Evolutionary conservation across 2,113 vertebrate species (phyloP).

Genomic region (Junco hyemalis): DNA sequence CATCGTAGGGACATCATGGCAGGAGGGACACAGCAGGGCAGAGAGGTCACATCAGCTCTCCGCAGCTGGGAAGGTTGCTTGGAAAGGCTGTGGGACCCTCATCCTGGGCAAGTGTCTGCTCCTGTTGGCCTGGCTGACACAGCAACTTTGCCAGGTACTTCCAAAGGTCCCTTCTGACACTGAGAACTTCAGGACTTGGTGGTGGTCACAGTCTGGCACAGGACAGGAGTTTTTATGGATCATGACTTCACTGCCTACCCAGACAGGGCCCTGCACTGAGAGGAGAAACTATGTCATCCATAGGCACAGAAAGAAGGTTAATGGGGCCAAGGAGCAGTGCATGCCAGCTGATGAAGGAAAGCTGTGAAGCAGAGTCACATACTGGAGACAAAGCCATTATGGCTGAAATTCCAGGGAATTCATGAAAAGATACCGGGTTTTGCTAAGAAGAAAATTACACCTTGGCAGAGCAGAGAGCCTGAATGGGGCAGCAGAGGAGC

Average conservation of each 20-base stretch:
- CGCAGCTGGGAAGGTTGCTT: not conserved
- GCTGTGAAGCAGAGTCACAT: not conserved
- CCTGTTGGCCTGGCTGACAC: not conserved
- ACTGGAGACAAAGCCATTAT: not conserved
- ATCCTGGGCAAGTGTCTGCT: not conserved
- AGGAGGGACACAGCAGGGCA: not conserved
- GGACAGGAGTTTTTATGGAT: not conserved
- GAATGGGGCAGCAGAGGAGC: not conserved
- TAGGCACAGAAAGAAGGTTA: not conserved
- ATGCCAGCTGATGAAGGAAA: not conserved
- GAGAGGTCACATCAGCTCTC: not conserved
- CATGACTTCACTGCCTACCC: not conserved
- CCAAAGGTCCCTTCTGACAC: not conserved
- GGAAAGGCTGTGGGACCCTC: not conserved
- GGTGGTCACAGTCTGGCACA: not conserved
- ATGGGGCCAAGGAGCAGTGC: accelerated
- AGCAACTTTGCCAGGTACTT: not conserved
- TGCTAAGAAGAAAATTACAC: not conserved
- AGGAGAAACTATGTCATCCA: not conserved
- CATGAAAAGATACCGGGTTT: accelerated
- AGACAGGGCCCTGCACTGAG: too few relatives aligned
- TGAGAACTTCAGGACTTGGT: not conserved
- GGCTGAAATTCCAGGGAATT: not conserved
- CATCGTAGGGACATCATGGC: accelerated
- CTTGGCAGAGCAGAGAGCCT: not conserved